These are phyloP conservation scores for Macrotus californicus DNA, from an alignment of 2,113 vertebrate species.

Conservation along the genomic window DNA sequence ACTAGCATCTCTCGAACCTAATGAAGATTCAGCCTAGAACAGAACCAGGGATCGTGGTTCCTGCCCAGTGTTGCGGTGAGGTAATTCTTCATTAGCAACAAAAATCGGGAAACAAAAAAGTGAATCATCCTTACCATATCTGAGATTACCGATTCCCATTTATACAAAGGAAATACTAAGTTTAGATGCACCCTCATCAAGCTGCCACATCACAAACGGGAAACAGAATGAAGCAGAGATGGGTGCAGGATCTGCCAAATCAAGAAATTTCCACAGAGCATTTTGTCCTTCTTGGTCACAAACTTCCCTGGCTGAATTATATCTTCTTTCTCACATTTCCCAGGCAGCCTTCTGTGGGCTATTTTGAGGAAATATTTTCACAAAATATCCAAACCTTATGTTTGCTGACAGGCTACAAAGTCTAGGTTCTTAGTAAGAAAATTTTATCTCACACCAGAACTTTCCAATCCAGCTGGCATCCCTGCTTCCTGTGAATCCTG, in stretches of 20 bases:
- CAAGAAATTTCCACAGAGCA: background rate
- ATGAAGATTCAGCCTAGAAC: background rate
- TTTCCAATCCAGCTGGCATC: conserved; percentile 14
- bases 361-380: conserved; percentile 57
- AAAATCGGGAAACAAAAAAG: background rate
- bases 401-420: conserved; percentile 47
- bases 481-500: background rate
- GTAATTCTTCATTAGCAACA: conserved; percentile 29
- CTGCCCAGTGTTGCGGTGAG: background rate
- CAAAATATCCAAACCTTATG: conserved; percentile 43
- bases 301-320: background rate
- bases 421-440: conserved; percentile 18
- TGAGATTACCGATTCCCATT: background rate
- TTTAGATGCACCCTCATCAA: background rate
- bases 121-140: conserved; percentile 15
- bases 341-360: background rate
- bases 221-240: background rate
- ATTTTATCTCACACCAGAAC: conserved; percentile 28
- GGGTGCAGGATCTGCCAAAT: background rate
- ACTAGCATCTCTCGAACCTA: background rate
- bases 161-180: background rate
- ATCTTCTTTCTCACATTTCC: background rate
- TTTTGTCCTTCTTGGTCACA: background rate
- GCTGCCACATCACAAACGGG: background rate
- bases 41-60: background rate